Percentiles rank a stretch among this genome's conserved stretches.
Conservation (phyloP, 2,888 invertebrate genomes). For the Helleia helle region DNA sequence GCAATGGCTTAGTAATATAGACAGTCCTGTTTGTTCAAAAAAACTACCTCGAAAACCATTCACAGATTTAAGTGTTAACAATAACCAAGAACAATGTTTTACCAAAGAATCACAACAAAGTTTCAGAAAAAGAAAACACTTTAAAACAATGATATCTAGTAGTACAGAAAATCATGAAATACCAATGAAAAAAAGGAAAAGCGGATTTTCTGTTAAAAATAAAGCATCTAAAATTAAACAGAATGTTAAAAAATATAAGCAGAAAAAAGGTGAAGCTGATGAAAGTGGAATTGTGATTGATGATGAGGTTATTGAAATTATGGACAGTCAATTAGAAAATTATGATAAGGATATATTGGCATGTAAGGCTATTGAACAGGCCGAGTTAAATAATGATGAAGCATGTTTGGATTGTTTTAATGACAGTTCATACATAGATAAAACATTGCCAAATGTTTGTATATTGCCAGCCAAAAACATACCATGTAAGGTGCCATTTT, state of each 20-base stretch:
- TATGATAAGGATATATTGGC: constrained; percentile 52
- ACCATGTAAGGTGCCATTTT: constrained; percentile 39
- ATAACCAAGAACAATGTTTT: constrained; percentile 9
- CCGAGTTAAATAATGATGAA: constrained; percentile 26
- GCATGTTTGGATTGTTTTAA: not conserved
- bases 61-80: constrained; percentile 43
- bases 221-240: constrained; percentile 2
- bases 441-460: not conserved
- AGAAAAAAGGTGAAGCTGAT: constrained; percentile 28
- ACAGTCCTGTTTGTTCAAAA: constrained; percentile 16
- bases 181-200: constrained; percentile 17
- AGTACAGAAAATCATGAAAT: constrained; percentile 8
- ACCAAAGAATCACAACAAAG: constrained; percentile 7
- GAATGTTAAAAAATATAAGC: constrained; percentile 2
- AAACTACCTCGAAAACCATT: constrained; percentile 38
- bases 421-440: constrained; percentile 1
- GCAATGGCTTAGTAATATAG: constrained; percentile 46
- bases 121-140: constrained; percentile 15
- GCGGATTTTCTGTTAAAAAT: constrained; percentile 10
- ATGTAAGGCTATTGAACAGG: constrained; percentile 40
- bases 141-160: constrained; percentile 12
- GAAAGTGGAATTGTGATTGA: constrained; percentile 49
- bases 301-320: constrained; percentile 27
- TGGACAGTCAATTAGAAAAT: constrained; percentile 23
- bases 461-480: not conserved